phyloP scores from a whole-genome alignment of 2,888 invertebrate genomes.

The Sabatieria punctata region DNA sequence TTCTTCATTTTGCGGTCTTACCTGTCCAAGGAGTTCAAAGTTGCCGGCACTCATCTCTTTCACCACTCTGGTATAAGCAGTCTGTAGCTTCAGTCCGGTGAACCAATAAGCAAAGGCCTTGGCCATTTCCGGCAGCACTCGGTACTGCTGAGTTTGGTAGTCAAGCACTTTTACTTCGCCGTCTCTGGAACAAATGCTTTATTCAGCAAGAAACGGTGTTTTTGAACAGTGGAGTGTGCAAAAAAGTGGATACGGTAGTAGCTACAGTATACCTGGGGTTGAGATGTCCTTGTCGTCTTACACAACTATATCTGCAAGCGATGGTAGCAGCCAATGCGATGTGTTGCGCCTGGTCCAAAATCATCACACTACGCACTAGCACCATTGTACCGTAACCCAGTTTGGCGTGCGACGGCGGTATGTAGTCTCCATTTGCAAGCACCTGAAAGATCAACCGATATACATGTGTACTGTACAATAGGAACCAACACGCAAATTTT shows the following conservation, averaged over 20 bases:
- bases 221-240: no score
- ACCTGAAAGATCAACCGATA: no score
- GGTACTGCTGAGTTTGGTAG: slow-evolving; percentile 82
- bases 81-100: no score
- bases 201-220: no score
- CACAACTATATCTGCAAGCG: slow-evolving; percentile 72
- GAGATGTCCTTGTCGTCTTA: slow-evolving; percentile 71
- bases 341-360: slow-evolving; percentile 56
- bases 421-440: slow-evolving; percentile 61
- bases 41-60: no score
- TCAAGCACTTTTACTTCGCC: slow-evolving; percentile 78
- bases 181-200: slow-evolving; percentile 47
- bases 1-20: no score
- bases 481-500: no score
- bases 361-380: slow-evolving; percentile 69
- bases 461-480: no score
- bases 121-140: slow-evolving; percentile 65
- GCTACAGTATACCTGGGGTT: slow-evolving; percentile 50
- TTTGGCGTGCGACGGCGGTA: slow-evolving; percentile 62
- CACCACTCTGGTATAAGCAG: no score
- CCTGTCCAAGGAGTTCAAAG: no score
- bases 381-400: slow-evolving; percentile 82
- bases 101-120: no score
- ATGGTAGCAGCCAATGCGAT: slow-evolving; percentile 69
- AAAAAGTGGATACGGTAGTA: no score